Evolutionary conservation across 2,797 vertebrate genomes (phyloP).

Genomic region (Anniella stebbinsi): DNA sequence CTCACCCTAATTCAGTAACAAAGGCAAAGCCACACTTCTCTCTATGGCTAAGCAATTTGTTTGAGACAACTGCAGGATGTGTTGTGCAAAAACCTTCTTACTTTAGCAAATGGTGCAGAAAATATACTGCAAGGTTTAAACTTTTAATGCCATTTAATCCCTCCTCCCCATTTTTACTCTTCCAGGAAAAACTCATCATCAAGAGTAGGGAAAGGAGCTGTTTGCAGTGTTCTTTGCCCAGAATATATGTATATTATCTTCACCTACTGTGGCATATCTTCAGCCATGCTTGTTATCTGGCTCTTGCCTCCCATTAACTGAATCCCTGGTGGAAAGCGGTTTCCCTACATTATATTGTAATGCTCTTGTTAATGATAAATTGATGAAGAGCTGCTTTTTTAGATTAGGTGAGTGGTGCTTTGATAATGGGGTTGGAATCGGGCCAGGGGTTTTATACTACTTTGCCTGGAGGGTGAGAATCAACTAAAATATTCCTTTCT

Average conservation of each 20-base stretch:
- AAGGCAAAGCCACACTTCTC: conserved; percentile 14
- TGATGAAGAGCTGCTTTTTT: conserved; percentile 91
- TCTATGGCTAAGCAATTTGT: conserved; percentile 26
- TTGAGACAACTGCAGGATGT: conserved; percentile 22
- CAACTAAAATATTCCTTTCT: conserved; percentile 81
- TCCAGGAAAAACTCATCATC: conserved; percentile 56
- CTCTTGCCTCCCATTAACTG: conserved; percentile 83
- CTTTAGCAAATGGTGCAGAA: conserved; percentile 46
- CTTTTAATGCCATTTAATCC: conserved; percentile 52
- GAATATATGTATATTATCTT: conserved; percentile 74
- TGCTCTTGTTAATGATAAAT: conserved; percentile 94
- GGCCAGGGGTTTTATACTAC: conserved; percentile 84
- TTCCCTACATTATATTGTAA: conserved; percentile 87
- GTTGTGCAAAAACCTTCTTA: conserved; percentile 49
- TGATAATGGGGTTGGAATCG: conserved; percentile 92
- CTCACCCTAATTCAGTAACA: background rate
- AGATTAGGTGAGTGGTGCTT: conserved; percentile 89
- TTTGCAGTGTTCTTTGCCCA: conserved; percentile 59
- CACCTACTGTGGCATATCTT: conserved; percentile 75
- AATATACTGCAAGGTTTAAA: conserved; percentile 57
- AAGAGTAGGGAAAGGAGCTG: conserved; percentile 62
- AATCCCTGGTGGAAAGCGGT: conserved; percentile 85
- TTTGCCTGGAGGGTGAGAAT: conserved; percentile 87
- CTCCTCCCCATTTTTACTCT: conserved; percentile 45
- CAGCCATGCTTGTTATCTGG: conserved; percentile 78